These are phyloP conservation scores for Drosophila asahinai DNA, from an alignment of 1,140 invertebrate genomes.

Conservation along the genomic window DNA sequence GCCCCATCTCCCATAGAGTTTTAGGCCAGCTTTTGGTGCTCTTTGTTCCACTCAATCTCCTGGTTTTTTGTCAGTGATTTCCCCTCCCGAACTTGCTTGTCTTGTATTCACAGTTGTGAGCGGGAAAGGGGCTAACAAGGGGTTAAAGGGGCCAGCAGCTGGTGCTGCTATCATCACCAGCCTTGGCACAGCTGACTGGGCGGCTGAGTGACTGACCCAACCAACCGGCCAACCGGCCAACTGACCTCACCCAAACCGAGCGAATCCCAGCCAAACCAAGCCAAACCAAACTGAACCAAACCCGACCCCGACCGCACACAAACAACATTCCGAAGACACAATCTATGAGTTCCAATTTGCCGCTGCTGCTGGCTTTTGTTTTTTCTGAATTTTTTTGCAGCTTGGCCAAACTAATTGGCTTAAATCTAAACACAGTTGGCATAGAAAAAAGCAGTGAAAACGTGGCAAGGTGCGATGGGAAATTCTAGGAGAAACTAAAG, in stretches of 20 bases:
- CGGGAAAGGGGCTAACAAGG: neutral
- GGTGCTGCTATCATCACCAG: constrained; percentile 10
- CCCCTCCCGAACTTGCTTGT: constrained; percentile 59
- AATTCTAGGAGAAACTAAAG: constrained; percentile 5
- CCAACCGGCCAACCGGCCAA: constrained; percentile 25
- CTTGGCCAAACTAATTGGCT: constrained; percentile 74
- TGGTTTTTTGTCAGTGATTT: constrained; percentile 30
- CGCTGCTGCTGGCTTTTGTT: constrained; percentile 30
- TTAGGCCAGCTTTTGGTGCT: constrained; percentile 36
- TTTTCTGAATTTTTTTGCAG: constrained; percentile 33
- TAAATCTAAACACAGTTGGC: constrained; percentile 70
- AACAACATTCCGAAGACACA: constrained; percentile 66
- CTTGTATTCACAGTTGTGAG: constrained; percentile 36
- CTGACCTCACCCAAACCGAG: constrained; percentile 19
- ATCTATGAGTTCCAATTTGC: constrained; percentile 68
- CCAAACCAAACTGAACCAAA: constrained; percentile 26
- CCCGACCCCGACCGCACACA: constrained; percentile 21
- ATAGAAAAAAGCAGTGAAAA: constrained; percentile 17
- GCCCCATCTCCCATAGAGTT: constrained; percentile 26
- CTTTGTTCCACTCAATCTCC: constrained; percentile 17
- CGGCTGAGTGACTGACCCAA: constrained; percentile 43
- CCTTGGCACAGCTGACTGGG: constrained; percentile 54
- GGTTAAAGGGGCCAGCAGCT: constrained; percentile 20
- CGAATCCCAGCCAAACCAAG: neutral
- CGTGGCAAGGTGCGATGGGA: neutral